Conservation (phyloP, 2,888 invertebrate genomes). For the Drosophila atripex region DNA sequence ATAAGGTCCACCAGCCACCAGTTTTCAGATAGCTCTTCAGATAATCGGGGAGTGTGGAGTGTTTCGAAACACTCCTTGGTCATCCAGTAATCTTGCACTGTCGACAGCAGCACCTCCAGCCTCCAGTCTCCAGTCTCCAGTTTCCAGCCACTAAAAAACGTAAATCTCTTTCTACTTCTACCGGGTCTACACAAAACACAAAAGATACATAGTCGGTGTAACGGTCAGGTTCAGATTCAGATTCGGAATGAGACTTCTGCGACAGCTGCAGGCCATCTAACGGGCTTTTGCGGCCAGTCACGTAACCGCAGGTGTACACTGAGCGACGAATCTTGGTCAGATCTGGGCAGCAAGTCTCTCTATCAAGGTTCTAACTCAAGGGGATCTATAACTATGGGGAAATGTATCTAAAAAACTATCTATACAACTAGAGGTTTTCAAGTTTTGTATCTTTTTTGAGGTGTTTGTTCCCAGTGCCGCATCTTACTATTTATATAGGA, state of each 20-base stretch:
- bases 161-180: conserved; percentile 45
- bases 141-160: conserved; percentile 54
- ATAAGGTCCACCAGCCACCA: conserved; percentile 52
- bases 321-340: background rate
- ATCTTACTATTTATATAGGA: conserved; percentile 1
- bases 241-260: conserved; percentile 31
- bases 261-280: conserved; percentile 74
- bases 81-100: conserved; percentile 58
- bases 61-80: background rate
- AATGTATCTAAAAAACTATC: too few species aligned
- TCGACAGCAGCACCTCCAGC: conserved; percentile 47
- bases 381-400: too few species aligned
- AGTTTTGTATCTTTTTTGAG: background rate
- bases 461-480: background rate
- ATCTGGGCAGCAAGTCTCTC: background rate
- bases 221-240: conserved; percentile 46
- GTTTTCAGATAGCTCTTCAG: conserved; percentile 47
- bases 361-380: too few species aligned
- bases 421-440: too few species aligned
- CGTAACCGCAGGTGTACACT: conserved; percentile 64
- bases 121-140: conserved; percentile 31
- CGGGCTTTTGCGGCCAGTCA: conserved; percentile 65
- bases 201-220: conserved; percentile 26
- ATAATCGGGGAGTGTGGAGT: background rate
- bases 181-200: background rate